A percentile compares a stretch with the other conserved stretches of the same genome.
Evolutionary conservation across 2,113 vertebrate species (phyloP).

Genomic region (Desmodus rotundus): DNA sequence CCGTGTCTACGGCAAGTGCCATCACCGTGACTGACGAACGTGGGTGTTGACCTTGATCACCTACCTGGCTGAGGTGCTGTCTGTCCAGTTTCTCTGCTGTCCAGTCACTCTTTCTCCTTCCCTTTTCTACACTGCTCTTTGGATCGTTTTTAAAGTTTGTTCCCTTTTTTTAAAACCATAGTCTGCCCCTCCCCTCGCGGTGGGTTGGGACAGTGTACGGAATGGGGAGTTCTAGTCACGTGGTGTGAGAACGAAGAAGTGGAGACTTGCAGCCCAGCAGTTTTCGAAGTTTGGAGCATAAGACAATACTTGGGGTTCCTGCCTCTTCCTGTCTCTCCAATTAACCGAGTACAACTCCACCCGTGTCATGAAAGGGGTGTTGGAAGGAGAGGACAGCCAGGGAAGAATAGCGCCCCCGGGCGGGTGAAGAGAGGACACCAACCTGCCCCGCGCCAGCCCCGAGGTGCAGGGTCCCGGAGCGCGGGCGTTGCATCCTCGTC

Average conservation of each 20-base stretch:
- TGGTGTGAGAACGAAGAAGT: neutral
- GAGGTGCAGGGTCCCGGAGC: fast-evolving
- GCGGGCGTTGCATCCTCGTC: fast-evolving
- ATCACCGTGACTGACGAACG: fast-evolving
- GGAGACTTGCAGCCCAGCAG: neutral
- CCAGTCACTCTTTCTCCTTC: neutral
- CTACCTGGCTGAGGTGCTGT: neutral
- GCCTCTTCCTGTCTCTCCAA: neutral
- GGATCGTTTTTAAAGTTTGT: neutral
- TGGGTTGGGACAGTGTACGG: neutral
- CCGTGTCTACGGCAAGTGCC: fast-evolving
- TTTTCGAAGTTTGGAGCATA: too few relatives aligned
- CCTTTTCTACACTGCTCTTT: too few relatives aligned
- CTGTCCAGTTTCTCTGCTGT: neutral
- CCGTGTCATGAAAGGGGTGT: neutral
- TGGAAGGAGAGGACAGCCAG: neutral
- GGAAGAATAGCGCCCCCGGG: too few relatives aligned
- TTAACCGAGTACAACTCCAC: neutral
- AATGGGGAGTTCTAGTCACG: fast-evolving
- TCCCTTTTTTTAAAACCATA: neutral
- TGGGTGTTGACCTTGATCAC: neutral
- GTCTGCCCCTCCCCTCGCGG: neutral
- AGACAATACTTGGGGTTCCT: neutral
- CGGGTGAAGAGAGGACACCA: fast-evolving
- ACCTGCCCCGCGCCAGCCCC: neutral